Evolutionary conservation across 2,888 invertebrate genomes (phyloP), one percentile per base, ranked within the genome.

Genomic region (Dolichopus griseipennis): DNA sequence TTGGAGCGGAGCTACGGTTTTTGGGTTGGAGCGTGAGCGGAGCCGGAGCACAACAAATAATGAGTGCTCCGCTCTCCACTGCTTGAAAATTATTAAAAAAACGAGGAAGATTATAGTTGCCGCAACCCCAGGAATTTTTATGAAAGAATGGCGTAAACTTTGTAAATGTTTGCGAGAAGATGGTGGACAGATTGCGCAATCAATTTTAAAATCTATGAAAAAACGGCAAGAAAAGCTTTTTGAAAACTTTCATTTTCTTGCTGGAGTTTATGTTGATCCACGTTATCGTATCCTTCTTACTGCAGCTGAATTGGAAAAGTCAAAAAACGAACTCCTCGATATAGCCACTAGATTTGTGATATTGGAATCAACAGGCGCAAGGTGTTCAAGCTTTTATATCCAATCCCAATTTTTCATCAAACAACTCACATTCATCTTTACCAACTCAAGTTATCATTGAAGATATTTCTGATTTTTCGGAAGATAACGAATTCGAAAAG

Each of bases 21-120:
- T 61, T 61, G n/a, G 61, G 61, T 61, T 61, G 61, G 61, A 61
- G n/a, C 61, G 61, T 61, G 61, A 61, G 61, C n/a, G n/a, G 61
- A 61, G 61, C 61, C 61, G 61, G n/a, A 61, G 61, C 61, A 61
- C 62, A 22, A 21, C 21, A 62, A 22, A 62, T 62, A 62, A 8
- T 22, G 22, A 62, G 37, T 37, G 37, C 37, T 37, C 37, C 37
- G 37, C 37, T 4, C 37, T 37, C 37, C 37, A 37, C 37, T 37
- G 37, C 37, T 37, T 37, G 37, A 37, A 37, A 37, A 37, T 37
- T 37, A 37, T 37, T 37, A 7, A 37, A 37, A 37, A 37, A n/a
- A n/a, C n/a, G n/a, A n/a, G n/a, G n/a, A n/a, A n/a, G n/a, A n/a
- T n/a, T n/a, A n/a, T n/a, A n/a, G n/a, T n/a, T n/a, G n/a, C n/a